These are phyloP conservation scores for Rhopalosiphum maidis DNA, from an alignment of 1,140 invertebrate species.

Conservation along the genomic window DNA sequence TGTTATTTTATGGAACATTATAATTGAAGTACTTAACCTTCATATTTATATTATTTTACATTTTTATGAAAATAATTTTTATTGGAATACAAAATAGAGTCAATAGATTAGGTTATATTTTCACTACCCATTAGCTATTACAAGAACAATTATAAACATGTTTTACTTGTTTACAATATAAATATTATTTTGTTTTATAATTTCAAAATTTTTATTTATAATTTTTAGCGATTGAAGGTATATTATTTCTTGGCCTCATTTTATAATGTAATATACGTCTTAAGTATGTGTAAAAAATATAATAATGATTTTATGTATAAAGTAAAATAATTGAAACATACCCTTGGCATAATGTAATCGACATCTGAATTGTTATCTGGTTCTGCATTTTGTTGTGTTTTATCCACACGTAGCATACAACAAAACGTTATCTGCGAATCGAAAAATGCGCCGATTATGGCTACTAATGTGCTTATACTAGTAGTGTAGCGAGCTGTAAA, in stretches of 20 bases:
- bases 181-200: background rate
- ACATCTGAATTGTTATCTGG: conserved; percentile 63
- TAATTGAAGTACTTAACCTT: background rate
- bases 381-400: conserved; percentile 59
- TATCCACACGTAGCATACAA: conserved; percentile 62
- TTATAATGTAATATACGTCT: background rate
- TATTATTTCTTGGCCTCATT: background rate
- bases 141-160: background rate
- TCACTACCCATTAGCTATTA: background rate
- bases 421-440: conserved; percentile 66
- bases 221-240: background rate
- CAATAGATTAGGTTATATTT: background rate
- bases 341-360: conserved; percentile 66
- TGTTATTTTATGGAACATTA: background rate
- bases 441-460: conserved; percentile 64
- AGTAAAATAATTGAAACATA: conserved; percentile 60
- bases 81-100: background rate
- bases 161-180: background rate
- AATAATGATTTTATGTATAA: background rate
- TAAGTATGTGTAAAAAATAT: background rate
- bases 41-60: background rate
- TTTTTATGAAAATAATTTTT: background rate
- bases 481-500: conserved; percentile 61
- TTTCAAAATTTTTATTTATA: background rate
- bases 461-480: conserved; percentile 63